Evolutionary conservation across 1,140 invertebrate genomes (phyloP).

Genomic region (Matsumurasca onukii): DNA sequence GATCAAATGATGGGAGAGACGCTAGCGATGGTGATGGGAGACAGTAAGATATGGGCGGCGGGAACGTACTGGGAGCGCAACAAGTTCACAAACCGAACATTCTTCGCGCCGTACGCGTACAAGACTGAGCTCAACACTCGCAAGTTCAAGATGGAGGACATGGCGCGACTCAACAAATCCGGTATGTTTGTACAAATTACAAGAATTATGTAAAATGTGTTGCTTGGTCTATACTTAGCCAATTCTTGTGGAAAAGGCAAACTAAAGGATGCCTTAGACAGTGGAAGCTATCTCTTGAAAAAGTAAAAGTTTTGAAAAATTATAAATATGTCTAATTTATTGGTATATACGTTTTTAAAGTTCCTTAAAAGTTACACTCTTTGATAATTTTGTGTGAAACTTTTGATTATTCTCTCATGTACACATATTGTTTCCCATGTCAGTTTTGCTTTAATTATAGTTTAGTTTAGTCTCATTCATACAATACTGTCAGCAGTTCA

Average conservation of each 20-base stretch:
- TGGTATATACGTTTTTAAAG: too few species aligned
- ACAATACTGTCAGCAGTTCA: too few species aligned
- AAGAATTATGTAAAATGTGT: background rate
- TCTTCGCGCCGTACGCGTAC: constrained; percentile 94
- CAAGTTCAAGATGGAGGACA: constrained; percentile 85
- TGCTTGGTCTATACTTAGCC: background rate
- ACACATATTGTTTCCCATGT: too few species aligned
- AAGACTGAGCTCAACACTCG: constrained; percentile 78
- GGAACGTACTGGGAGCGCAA: constrained; percentile 94
- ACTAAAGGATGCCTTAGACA: too few species aligned
- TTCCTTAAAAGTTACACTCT: too few species aligned
- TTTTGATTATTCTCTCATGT: too few species aligned
- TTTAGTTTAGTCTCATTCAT: too few species aligned
- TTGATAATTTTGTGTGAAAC: too few species aligned
- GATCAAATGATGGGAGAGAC: constrained; percentile 96
- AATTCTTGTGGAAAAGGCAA: background rate
- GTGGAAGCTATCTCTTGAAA: background rate
- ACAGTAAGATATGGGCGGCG: constrained; percentile 88
- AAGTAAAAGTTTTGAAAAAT: too few species aligned
- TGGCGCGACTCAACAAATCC: constrained; percentile 75
- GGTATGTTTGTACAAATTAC: too few species aligned
- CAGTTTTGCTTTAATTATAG: too few species aligned
- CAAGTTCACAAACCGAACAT: constrained; percentile 90
- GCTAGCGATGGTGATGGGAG: constrained; percentile 84
- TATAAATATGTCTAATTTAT: too few species aligned